Conservation (phyloP, 2,797 vertebrate genomes). For the Lerista edwardsae region DNA sequence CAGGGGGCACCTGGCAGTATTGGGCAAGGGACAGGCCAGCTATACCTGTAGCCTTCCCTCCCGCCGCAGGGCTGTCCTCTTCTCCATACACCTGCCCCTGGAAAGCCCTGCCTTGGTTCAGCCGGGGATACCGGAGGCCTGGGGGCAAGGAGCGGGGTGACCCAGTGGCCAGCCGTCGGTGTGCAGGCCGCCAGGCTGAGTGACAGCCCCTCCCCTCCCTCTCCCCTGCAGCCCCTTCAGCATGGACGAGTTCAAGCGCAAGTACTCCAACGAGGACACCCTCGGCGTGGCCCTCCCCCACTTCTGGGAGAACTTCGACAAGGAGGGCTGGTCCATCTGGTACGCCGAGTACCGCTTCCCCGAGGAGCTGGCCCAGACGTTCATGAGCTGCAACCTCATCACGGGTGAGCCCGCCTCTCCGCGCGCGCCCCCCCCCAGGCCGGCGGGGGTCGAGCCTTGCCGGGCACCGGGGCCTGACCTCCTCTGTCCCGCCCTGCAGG, state of each 20-base stretch:
- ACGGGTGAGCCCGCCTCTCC: conserved; percentile 75
- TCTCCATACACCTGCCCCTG: background rate
- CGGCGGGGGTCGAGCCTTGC: background rate
- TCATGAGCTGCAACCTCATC: conserved; percentile 97
- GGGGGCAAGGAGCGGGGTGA: no score
- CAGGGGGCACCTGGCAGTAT: background rate
- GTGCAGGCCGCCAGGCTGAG: no score
- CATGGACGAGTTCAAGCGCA: conserved; percentile 95
- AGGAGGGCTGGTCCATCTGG: conserved; percentile 92
- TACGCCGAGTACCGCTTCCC: conserved; percentile 88
- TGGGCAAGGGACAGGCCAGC: no score
- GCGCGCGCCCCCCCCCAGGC: accelerated
- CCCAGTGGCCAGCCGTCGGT: no score
- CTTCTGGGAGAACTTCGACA: conserved; percentile 93
- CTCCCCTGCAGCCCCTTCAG: conserved; percentile 75
- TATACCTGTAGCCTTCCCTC: background rate
- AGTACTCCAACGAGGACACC: conserved; percentile 95
- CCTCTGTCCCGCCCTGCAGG: background rate
- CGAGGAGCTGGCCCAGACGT: conserved; percentile 85
- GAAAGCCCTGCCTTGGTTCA: background rate
- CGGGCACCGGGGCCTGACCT: accelerated
- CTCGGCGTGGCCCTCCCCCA: conserved; percentile 86
- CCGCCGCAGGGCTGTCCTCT: background rate
- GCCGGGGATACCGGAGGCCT: no score
- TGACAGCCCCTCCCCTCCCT: background rate